These are phyloP conservation scores for Platycnemis pennipes DNA, from an alignment of 2,888 invertebrate genomes.

Conservation along the genomic window DNA sequence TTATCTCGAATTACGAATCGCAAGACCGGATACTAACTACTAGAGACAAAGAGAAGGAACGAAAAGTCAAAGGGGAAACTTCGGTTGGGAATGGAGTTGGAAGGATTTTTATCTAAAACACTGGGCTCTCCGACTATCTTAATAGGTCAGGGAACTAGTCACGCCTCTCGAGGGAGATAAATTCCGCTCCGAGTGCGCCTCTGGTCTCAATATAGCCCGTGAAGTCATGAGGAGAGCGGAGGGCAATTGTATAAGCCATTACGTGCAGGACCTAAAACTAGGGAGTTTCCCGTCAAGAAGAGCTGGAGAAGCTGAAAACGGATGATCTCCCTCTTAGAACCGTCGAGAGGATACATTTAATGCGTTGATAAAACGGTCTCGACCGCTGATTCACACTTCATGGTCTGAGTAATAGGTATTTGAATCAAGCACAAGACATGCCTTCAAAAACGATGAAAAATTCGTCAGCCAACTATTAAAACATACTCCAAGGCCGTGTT, in stretches of 20 bases:
- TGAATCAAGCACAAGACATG: neutral
- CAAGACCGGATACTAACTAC: too few relatives aligned
- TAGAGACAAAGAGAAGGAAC: too few relatives aligned
- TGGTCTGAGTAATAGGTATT: neutral
- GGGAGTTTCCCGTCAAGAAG: neutral
- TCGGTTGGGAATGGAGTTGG: neutral
- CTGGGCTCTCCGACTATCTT: too few relatives aligned
- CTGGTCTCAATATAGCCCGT: neutral
- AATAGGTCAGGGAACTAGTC: neutral
- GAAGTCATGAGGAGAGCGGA: neutral
- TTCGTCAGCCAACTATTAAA: too few relatives aligned
- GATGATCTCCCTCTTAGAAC: neutral
- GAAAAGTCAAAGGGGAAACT: too few relatives aligned
- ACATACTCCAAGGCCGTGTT: too few relatives aligned
- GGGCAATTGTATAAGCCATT: neutral
- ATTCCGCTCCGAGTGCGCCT: neutral
- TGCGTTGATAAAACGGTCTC: neutral
- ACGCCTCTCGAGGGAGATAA: neutral
- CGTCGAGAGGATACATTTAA: too few relatives aligned
- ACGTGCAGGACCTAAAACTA: neutral
- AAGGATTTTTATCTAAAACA: neutral
- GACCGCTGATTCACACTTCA: neutral
- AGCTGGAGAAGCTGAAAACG: neutral
- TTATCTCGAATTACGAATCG: too few relatives aligned
- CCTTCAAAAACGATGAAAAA: too few relatives aligned